Conservation (phyloP, 2,888 invertebrate species). For the Xanthostigma xanthostigma region DNA sequence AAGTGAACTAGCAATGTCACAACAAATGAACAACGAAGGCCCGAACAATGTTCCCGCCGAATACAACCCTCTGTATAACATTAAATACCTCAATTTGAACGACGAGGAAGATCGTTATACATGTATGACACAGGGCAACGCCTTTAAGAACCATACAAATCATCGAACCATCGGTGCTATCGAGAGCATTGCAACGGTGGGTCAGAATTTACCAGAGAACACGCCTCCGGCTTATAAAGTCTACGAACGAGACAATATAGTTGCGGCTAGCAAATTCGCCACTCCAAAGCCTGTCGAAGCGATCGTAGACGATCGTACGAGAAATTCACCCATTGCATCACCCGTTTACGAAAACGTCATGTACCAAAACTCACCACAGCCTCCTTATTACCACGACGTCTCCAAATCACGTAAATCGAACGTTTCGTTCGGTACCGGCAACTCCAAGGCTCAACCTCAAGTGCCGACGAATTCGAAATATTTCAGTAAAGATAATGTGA, state of each 20-base stretch:
- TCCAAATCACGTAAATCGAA: too few species aligned
- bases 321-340: slow-evolving; percentile 18
- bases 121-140: too few species aligned
- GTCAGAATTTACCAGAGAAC: slow-evolving; percentile 16
- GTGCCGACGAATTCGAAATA: slow-evolving; percentile 44
- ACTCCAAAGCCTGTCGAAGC: slow-evolving; percentile 59
- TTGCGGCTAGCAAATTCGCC: slow-evolving; percentile 62
- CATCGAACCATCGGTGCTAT: slow-evolving; percentile 45
- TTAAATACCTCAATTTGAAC: too few species aligned
- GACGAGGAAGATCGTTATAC: too few species aligned
- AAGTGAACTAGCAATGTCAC: too few species aligned
- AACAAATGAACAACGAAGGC: too few species aligned
- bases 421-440: slow-evolving; percentile 28
- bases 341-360: slow-evolving; percentile 66
- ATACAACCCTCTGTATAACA: too few species aligned
- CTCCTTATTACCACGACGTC: slow-evolving; percentile 47
- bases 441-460: slow-evolving; percentile 70
- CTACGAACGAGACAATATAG: slow-evolving; percentile 59
- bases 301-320: slow-evolving; percentile 27
- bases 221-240: slow-evolving; percentile 33
- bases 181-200: slow-evolving; percentile 46
- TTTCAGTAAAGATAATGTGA: slow-evolving; percentile 19
- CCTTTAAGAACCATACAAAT: slow-evolving; percentile 24
- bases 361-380: slow-evolving; percentile 38
- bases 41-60: too few species aligned